A percentile compares a stretch with the other conserved stretches of the same genome.
Conservation (phyloP, 2,888 invertebrate species). For the Cephus spinipes region DNA sequence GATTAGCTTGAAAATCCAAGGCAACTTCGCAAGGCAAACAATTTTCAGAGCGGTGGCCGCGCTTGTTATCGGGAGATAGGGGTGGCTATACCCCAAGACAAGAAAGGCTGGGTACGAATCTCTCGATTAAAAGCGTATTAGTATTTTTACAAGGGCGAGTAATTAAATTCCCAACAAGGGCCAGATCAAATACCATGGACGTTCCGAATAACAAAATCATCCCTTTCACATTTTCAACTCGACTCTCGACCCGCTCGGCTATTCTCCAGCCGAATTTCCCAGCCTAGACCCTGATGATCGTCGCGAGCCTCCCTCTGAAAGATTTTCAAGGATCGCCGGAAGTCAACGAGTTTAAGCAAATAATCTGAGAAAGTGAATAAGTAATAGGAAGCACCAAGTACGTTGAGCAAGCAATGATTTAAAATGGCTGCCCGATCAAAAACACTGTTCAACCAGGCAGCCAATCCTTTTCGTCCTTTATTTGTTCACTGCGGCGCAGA, state of each 20-base stretch:
- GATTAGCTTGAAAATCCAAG: not conserved
- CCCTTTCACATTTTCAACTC: not conserved
- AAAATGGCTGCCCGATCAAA: not conserved
- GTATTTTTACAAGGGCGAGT: not conserved
- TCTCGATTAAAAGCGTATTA: not conserved
- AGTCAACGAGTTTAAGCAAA: not conserved
- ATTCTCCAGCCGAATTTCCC: not conserved
- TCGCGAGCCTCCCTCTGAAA: not conserved
- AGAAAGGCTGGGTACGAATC: not conserved
- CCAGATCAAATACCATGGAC: not conserved
- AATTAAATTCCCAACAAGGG: not conserved
- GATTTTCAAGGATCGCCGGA: not conserved
- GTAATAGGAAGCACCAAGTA: not conserved
- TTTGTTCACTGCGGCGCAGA: conserved; percentile 13
- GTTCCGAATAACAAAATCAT: not conserved
- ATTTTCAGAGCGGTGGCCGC: not conserved
- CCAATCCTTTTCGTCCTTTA: conserved; percentile 19
- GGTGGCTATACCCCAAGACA: not conserved
- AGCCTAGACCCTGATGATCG: not conserved
- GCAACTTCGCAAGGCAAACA: not conserved
- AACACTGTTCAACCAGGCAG: not conserved
- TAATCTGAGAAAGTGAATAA: not conserved
- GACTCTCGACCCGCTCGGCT: not conserved
- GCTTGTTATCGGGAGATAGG: not conserved
- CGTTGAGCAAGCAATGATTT: not conserved